Evolutionary conservation across 2,888 invertebrate genomes (phyloP).

Genomic region (Cryptus armator): DNA sequence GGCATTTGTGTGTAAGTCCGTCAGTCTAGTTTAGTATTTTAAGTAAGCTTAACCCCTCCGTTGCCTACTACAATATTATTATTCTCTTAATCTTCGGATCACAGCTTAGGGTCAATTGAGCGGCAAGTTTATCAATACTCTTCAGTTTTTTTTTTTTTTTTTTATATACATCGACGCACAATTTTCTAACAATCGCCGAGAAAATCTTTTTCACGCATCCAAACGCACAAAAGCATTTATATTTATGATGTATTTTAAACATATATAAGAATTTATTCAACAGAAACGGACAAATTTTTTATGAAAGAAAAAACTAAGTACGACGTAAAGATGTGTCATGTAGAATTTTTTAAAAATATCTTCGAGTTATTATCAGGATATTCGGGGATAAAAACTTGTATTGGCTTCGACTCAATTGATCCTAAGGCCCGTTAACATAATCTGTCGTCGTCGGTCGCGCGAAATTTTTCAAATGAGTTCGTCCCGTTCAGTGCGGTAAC

Average conservation of each 20-base stretch:
- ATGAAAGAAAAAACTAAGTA: constrained; percentile 12
- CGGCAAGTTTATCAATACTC: constrained; percentile 40
- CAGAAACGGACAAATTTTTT: constrained; percentile 45
- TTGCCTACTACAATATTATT: constrained; percentile 69
- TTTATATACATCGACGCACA: constrained; percentile 53
- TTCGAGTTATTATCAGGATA: neutral
- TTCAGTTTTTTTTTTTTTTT: constrained; percentile 41
- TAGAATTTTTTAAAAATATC: neutral
- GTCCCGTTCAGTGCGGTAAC: neutral
- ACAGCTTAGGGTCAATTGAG: constrained; percentile 75
- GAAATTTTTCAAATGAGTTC: constrained; percentile 34
- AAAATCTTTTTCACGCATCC: constrained; percentile 32
- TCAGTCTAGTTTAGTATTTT: constrained; percentile 82
- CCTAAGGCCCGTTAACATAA: constrained; percentile 1
- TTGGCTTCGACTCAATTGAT: constrained; percentile 56
- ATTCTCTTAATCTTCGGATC: constrained; percentile 62
- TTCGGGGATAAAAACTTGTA: neutral
- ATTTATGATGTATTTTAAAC: constrained; percentile 9
- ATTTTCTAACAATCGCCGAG: constrained; percentile 42
- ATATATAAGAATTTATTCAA: constrained; percentile 15
- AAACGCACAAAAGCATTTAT: constrained; percentile 37
- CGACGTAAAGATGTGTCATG: constrained; percentile 1
- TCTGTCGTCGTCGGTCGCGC: constrained; percentile 5
- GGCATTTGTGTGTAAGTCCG: constrained; percentile 84
- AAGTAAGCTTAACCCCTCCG: constrained; percentile 76